phyloP scores from a whole-genome alignment of 2,113 vertebrate genomes.

The Lates calcarifer region DNA sequence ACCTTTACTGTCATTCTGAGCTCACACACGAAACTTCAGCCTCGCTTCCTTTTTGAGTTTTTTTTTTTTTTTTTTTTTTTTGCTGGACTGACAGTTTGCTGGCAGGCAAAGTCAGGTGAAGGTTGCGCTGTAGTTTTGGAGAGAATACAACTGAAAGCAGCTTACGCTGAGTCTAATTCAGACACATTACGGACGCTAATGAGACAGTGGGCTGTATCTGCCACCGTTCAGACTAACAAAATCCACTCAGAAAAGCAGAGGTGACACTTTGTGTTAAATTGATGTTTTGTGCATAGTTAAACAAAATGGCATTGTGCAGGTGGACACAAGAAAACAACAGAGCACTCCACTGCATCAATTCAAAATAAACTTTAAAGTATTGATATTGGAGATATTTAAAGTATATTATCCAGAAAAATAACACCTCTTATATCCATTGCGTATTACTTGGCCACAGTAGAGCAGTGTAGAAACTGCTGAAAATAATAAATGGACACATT shows the following conservation, averaged over 20 bases:
- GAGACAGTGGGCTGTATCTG: slow-evolving; percentile 4
- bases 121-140: slow-evolving; percentile 25
- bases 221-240: background rate
- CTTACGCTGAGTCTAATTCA: slow-evolving; percentile 1
- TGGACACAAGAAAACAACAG: background rate
- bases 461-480: slow-evolving; percentile 1
- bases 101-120: slow-evolving; percentile 49
- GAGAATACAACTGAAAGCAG: slow-evolving; percentile 23
- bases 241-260: background rate
- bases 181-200: background rate
- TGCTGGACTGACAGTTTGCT: slow-evolving; percentile 9
- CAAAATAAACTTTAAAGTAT: background rate
- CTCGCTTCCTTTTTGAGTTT: background rate
- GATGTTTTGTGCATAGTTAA: background rate
- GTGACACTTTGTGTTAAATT: background rate
- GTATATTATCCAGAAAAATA: background rate
- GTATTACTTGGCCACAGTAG: background rate
- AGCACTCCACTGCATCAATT: background rate
- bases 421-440: background rate
- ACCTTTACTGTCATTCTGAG: slow-evolving; percentile 27
- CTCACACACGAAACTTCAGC: slow-evolving; percentile 15
- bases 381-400: background rate
- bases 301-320: background rate
- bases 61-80: slow-evolving; percentile 6
- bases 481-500: slow-evolving; percentile 1